Evolutionary conservation across 2,888 invertebrate species (phyloP).

Genomic region (Amphimallon solstitiale): DNA sequence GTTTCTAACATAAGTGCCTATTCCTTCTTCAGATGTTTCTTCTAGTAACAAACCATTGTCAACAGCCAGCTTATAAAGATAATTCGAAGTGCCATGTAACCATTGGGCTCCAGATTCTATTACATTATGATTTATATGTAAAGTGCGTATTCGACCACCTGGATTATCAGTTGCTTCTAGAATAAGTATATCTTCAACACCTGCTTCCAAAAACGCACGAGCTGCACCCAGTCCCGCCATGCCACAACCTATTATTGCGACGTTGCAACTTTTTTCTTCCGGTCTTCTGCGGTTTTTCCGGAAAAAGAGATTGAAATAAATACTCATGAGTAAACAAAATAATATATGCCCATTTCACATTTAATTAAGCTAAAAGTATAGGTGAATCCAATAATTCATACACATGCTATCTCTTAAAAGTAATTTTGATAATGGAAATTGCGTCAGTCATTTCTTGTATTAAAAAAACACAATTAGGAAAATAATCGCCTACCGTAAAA

Average conservation of each 20-base stretch:
- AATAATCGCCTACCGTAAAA: too few relatives aligned
- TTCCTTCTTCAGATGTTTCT: constrained; percentile 67
- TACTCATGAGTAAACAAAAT: neutral
- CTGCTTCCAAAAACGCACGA: constrained; percentile 61
- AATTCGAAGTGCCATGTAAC: constrained; percentile 69
- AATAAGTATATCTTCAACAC: constrained; percentile 65
- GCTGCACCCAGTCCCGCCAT: constrained; percentile 71
- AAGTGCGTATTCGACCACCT: constrained; percentile 68
- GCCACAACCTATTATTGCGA: constrained; percentile 71
- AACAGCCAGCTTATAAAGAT: constrained; percentile 65
- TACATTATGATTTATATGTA: constrained; percentile 59
- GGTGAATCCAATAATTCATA: too few relatives aligned
- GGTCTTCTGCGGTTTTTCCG: neutral
- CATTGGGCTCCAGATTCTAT: constrained; percentile 73
- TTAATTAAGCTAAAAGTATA: constrained; percentile 11
- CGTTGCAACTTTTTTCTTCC: constrained; percentile 40
- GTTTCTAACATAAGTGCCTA: constrained; percentile 65
- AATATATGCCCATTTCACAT: neutral
- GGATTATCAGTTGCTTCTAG: constrained; percentile 67
- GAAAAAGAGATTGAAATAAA: neutral
- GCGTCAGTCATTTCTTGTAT: too few relatives aligned
- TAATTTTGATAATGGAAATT: too few relatives aligned
- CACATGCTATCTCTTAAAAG: too few relatives aligned
- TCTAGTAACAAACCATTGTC: constrained; percentile 63
- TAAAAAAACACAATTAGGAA: too few relatives aligned